Evolutionary conservation across 2,797 vertebrate genomes (phyloP).

Genomic region (Lophotriccus pileatus): DNA sequence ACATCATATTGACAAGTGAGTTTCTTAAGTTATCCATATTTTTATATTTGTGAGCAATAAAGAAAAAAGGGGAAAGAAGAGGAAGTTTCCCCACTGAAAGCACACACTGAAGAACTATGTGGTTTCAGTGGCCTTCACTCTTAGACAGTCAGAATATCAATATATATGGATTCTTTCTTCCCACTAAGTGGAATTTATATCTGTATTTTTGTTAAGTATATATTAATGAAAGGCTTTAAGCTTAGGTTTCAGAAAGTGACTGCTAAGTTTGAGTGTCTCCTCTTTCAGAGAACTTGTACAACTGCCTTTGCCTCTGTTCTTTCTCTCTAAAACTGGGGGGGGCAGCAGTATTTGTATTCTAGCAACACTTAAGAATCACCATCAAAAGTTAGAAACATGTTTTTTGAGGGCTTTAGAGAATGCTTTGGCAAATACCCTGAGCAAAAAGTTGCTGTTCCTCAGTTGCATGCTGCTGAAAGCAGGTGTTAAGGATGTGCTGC

Average conservation of each 20-base stretch:
- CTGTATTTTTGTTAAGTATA: background rate
- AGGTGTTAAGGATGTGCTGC: background rate
- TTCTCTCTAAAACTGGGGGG: background rate
- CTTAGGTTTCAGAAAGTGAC: background rate
- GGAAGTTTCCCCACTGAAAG: background rate
- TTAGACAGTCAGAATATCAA: background rate
- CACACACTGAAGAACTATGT: background rate
- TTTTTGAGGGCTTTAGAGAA: background rate
- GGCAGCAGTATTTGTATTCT: background rate
- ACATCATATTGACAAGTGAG: background rate
- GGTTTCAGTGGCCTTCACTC: background rate
- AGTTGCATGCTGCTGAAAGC: background rate
- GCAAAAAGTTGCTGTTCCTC: background rate
- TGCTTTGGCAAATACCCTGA: background rate
- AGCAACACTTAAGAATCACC: background rate
- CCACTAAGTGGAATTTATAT: background rate
- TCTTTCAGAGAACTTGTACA: background rate
- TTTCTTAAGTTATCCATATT: background rate
- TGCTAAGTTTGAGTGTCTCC: background rate
- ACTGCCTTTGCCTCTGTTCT: fast-evolving
- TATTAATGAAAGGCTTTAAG: background rate
- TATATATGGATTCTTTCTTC: background rate
- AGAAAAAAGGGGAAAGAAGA: background rate
- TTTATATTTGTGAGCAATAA: background rate
- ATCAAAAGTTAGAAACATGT: background rate